Conservation (phyloP, 2,888 invertebrate genomes). For the Lithophane semibrunnea region DNA sequence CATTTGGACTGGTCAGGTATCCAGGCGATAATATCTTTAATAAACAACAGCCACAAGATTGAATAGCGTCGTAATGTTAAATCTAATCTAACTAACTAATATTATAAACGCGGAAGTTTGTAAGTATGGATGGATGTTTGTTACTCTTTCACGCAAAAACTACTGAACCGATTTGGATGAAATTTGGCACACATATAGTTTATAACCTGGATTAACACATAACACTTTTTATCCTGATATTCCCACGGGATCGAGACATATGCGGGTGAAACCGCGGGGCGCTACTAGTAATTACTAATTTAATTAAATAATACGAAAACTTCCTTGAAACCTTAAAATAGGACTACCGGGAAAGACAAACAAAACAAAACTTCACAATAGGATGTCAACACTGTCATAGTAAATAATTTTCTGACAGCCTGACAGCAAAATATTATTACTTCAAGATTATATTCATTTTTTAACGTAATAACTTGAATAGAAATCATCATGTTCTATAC, state of each 20-base stretch:
- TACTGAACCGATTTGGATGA: too few species aligned
- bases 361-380: not conserved
- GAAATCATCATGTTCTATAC: constrained; percentile 15
- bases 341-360: not conserved
- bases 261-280: too few species aligned
- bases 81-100: too few species aligned
- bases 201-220: too few species aligned
- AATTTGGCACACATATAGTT: too few species aligned
- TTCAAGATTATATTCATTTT: not conserved
- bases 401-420: not conserved
- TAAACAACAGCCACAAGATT: not conserved
- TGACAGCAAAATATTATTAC: not conserved
- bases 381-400: constrained; percentile 3
- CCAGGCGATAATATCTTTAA: not conserved
- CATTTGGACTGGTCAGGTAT: not conserved
- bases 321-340: not conserved
- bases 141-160: too few species aligned
- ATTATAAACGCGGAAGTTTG: too few species aligned
- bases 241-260: too few species aligned
- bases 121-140: too few species aligned
- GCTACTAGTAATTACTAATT: too few species aligned
- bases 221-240: too few species aligned
- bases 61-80: not conserved
- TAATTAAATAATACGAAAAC: not conserved
- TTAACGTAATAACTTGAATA: not conserved